Conservation (phyloP, 2,888 invertebrate species). For the Saturnia japonica region DNA sequence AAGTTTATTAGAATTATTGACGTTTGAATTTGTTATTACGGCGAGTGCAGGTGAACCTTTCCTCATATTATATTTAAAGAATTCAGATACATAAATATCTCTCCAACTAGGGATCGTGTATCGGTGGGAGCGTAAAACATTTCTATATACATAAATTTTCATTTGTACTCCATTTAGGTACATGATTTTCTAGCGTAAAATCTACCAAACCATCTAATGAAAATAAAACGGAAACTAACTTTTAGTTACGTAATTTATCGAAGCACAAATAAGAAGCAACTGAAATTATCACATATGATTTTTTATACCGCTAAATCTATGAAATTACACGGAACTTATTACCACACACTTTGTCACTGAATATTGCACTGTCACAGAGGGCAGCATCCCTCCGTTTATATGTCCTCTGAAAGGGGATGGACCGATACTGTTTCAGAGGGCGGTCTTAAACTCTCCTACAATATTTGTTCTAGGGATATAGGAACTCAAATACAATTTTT, state of each 20-base stretch:
- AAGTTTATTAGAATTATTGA: too few relatives aligned
- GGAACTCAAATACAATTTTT: background rate
- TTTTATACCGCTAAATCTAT: background rate
- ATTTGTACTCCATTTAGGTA: too few relatives aligned
- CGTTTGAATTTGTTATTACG: too few relatives aligned
- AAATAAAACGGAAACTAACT: background rate
- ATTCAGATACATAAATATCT: too few relatives aligned
- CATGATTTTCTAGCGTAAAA: background rate
- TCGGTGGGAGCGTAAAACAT: too few relatives aligned
- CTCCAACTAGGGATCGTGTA: too few relatives aligned
- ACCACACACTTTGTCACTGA: conserved; percentile 24
- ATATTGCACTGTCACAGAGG: conserved; percentile 45
- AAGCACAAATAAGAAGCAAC: background rate
- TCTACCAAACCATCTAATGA: background rate
- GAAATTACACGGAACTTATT: background rate
- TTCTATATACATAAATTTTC: too few relatives aligned
- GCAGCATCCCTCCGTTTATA: conserved; percentile 72
- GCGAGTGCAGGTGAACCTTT: too few relatives aligned
- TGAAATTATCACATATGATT: conserved; percentile 1
- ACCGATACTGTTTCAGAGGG: conserved; percentile 58
- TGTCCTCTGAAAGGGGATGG: conserved; percentile 56
- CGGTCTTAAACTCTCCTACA: conserved; percentile 38
- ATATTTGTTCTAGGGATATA: background rate
- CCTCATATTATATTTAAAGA: too few relatives aligned
- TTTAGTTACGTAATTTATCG: background rate